phyloP scores from a whole-genome alignment of 2,797 vertebrate species.

The Pterois miles region DNA sequence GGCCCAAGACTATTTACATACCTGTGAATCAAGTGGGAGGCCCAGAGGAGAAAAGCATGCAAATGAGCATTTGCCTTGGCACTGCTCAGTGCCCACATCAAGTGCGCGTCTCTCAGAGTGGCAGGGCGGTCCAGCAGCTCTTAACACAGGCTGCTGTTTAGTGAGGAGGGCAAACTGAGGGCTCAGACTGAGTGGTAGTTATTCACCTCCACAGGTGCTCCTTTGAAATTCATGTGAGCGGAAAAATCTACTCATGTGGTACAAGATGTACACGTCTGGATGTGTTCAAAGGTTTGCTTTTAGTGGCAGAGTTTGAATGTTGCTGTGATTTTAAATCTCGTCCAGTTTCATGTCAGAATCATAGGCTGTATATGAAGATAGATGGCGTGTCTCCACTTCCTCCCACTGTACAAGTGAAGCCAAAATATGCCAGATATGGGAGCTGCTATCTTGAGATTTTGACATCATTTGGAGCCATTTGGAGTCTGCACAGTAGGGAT shows the following conservation, averaged over 20 bases:
- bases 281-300: constrained; percentile 41
- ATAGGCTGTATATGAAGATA: too few species aligned
- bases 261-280: constrained; percentile 34
- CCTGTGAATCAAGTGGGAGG: constrained; percentile 45
- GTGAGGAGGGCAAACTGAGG: constrained; percentile 44
- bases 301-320: constrained; percentile 8
- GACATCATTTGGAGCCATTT: too few species aligned
- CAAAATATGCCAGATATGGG: too few species aligned
- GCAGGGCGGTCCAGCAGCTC: constrained; percentile 55
- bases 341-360: constrained; percentile 3
- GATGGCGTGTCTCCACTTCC: rapidly evolving
- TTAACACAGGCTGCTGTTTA: constrained; percentile 45
- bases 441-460: too few species aligned
- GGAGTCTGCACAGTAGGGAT: too few species aligned
- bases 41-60: constrained; percentile 54
- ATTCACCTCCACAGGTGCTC: constrained; percentile 71
- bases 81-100: constrained; percentile 65
- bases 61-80: constrained; percentile 71
- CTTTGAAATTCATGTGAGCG: constrained; percentile 59
- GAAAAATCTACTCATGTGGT: constrained; percentile 42
- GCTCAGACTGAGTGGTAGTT: constrained; percentile 59
- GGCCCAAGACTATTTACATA: constrained; percentile 52
- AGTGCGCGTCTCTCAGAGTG: constrained; percentile 49
- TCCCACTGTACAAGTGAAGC: too few species aligned
- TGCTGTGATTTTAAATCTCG: constrained; percentile 13